These are phyloP conservation scores for Platycnemis pennipes DNA, from an alignment of 2,888 invertebrate species.

Conservation along the genomic window DNA sequence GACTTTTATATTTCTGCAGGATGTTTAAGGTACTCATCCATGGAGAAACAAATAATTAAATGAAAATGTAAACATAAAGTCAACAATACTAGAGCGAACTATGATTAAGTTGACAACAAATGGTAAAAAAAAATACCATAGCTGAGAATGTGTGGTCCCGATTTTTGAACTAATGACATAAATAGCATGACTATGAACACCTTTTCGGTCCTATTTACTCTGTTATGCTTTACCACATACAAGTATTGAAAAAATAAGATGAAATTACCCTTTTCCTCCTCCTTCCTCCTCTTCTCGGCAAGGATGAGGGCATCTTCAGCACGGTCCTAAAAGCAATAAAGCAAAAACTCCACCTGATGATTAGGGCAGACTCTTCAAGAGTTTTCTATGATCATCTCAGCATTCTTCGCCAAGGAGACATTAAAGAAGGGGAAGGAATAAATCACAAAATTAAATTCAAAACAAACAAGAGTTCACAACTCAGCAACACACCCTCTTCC, in stretches of 20 bases:
- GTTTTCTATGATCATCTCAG: slow-evolving; percentile 7
- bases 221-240: too few species aligned
- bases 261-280: slow-evolving; percentile 87
- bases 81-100: too few species aligned
- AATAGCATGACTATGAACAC: too few species aligned
- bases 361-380: background rate
- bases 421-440: slow-evolving; percentile 69
- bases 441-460: slow-evolving; percentile 6
- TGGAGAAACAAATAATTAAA: too few species aligned
- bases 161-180: too few species aligned
- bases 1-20: too few species aligned
- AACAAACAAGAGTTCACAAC: background rate
- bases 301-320: slow-evolving; percentile 84
- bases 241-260: background rate
- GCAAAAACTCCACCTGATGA: slow-evolving; percentile 25
- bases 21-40: too few species aligned
- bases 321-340: slow-evolving; percentile 81
- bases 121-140: too few species aligned
- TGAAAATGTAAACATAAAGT: too few species aligned
- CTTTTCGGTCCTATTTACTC: too few species aligned
- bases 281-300: slow-evolving; percentile 88
- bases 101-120: too few species aligned
- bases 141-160: too few species aligned
- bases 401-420: slow-evolving; percentile 44
- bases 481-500: slow-evolving; percentile 85